Conservation (phyloP, 2,797 vertebrate genomes). For the Tragelaphus eurycerus region DNA sequence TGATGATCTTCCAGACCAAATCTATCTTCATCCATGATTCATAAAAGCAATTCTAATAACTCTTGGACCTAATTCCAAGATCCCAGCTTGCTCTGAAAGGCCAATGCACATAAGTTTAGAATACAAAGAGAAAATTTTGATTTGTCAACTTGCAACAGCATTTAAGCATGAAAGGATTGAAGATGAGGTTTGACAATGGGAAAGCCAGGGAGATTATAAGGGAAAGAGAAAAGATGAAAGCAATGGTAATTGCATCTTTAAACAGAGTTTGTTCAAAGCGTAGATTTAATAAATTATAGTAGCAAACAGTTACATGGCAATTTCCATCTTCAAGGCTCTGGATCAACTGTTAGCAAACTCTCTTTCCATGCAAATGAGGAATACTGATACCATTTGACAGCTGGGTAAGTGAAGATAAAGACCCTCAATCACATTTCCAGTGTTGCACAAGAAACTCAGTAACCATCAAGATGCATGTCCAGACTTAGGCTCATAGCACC, state of each 20-base stretch:
- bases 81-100: slow-evolving; percentile 17
- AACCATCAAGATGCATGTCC: not conserved
- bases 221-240: not conserved
- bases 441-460: not conserved
- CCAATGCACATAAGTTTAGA: not conserved
- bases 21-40: not conserved
- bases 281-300: slow-evolving; percentile 27
- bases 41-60: slow-evolving; percentile 27
- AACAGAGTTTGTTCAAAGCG: not conserved
- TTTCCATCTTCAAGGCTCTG: slow-evolving; percentile 41
- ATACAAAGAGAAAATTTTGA: slow-evolving; percentile 23
- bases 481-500: not conserved
- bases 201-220: not conserved
- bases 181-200: not conserved
- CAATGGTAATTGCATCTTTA: not conserved
- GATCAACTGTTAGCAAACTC: not conserved
- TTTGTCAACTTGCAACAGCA: slow-evolving; percentile 9
- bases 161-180: slow-evolving; percentile 29
- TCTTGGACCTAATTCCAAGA: slow-evolving; percentile 28
- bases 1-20: not conserved
- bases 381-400: not conserved
- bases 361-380: not conserved
- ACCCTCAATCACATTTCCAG: not conserved
- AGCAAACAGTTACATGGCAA: not conserved
- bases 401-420: not conserved